These are phyloP conservation scores for Perizoma flavofasciatum DNA, from an alignment of 2,888 invertebrate species.

Conservation along the genomic window DNA sequence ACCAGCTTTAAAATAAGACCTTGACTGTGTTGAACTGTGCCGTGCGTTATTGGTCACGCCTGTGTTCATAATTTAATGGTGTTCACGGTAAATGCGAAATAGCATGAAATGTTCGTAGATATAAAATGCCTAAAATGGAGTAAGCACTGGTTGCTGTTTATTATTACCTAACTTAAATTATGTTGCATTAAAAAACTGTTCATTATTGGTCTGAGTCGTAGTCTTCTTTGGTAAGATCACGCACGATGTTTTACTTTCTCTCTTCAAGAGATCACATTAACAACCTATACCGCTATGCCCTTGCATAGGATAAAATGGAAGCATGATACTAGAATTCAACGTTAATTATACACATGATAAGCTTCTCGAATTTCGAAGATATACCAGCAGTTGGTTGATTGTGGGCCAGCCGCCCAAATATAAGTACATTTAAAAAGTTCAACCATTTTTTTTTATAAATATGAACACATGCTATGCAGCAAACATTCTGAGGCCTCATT, in stretches of 20 bases:
- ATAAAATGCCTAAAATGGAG: constrained; percentile 1
- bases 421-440: neutral
- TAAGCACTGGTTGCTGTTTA: too few species aligned
- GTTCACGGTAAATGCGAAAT: constrained; percentile 22
- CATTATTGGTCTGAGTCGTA: neutral
- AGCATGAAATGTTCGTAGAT: constrained; percentile 21
- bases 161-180: too few species aligned
- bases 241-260: constrained; percentile 19
- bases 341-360: too few species aligned
- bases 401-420: constrained; percentile 11
- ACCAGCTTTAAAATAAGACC: constrained; percentile 35
- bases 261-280: constrained; percentile 8
- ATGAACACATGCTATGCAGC: constrained; percentile 29
- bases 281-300: neutral
- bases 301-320: too few species aligned
- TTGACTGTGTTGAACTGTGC: constrained; percentile 35
- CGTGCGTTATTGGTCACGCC: constrained; percentile 37
- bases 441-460: constrained; percentile 12
- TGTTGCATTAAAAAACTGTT: neutral
- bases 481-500: constrained; percentile 45
- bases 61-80: constrained; percentile 34
- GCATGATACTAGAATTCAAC: neutral
- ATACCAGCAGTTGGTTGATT: neutral
- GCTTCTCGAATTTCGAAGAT: too few species aligned
- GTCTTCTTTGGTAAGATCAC: constrained; percentile 15